Base-by-base conservation (phyloP, 1,140 invertebrate genomes). In the Caerostris darwini region DNA sequence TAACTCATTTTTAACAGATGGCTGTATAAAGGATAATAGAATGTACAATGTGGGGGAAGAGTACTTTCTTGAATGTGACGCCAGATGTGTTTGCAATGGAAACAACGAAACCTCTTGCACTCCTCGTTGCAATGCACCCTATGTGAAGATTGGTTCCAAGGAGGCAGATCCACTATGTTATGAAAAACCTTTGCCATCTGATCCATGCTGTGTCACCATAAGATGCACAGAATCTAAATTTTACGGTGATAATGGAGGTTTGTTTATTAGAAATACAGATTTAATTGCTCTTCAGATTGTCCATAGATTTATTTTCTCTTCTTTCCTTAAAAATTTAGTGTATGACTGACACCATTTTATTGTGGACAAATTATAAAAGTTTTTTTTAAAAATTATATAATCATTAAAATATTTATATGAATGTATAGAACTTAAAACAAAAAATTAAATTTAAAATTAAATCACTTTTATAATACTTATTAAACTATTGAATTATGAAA, bases 201-300 rank as follows among this genome's bases (percentile, higher is more conserved):
- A 98, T 95, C 97, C 97, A 57, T 99, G 98, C 95, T 98, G 98
- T 95, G 97, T 98, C 5, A 96, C 97, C 61, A 96, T 98, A 94
- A 96, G 97, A 56, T 98, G 98, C 95, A 96, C 97, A 50, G 89
- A 94, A 53, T 53, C 50, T 12, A 90, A 94, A 53, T 59, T 58
- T 5, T 61, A 61, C 12, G 89, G 58, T 57, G 91, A 93, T 58
- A 50, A 50, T 69, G 59, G 34, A 86, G 83, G 83, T 93, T 57
- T 19, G 83, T 85, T 77, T 50, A 34, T 34, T 71, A 19, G 34
- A 77, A 77, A 77, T 12, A 12, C 34, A 34, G 12, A 53, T 77
- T 12, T 10, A 3, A 61, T 34, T 34, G 34, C 34, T 34, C 2
- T 34, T 34, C 34, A 34, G 34, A 34, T 34, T 34, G 34, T 34